These are phyloP conservation scores for Nipponia nippon DNA, from an alignment of 2,113 vertebrate genomes.

Conservation along the genomic window DNA sequence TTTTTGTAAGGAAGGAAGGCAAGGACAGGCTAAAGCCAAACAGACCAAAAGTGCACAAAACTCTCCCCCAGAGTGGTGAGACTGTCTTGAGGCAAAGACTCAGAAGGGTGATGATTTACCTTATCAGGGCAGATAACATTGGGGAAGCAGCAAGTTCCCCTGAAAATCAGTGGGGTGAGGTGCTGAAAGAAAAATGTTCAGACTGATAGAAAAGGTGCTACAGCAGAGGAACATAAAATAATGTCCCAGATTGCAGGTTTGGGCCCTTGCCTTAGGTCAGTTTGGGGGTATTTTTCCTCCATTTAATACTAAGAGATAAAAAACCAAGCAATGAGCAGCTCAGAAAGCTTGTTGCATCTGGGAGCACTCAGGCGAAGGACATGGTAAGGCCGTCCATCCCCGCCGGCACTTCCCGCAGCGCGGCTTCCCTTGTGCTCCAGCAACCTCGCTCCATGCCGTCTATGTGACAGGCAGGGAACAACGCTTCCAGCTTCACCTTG, in stretches of 20 bases:
- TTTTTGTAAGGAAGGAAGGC: not conserved
- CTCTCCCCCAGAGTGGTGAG: not conserved
- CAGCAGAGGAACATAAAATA: not conserved
- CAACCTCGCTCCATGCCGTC: rapidly evolving
- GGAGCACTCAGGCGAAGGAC: not conserved
- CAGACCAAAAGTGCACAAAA: not conserved
- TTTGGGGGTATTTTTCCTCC: not conserved
- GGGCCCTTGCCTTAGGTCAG: not conserved
- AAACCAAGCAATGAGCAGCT: not conserved
- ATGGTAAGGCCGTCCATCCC: not conserved
- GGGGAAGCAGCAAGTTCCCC: not conserved
- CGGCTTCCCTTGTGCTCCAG: not conserved
- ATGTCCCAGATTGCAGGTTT: not conserved
- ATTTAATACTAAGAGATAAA: not conserved
- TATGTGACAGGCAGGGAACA: not conserved
- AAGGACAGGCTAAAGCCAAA: not conserved
- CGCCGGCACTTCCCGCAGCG: rapidly evolving
- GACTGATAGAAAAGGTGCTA: not conserved
- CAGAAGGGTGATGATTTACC: not conserved
- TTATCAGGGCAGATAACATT: not conserved
- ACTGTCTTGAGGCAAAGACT: not conserved
- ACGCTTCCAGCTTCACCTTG: not conserved
- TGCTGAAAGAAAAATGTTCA: not conserved
- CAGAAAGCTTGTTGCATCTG: not conserved
- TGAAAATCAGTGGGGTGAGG: not conserved